Evolutionary conservation across 1,140 invertebrate genomes (phyloP).

Genomic region (Drosophila pseudoananassae): DNA sequence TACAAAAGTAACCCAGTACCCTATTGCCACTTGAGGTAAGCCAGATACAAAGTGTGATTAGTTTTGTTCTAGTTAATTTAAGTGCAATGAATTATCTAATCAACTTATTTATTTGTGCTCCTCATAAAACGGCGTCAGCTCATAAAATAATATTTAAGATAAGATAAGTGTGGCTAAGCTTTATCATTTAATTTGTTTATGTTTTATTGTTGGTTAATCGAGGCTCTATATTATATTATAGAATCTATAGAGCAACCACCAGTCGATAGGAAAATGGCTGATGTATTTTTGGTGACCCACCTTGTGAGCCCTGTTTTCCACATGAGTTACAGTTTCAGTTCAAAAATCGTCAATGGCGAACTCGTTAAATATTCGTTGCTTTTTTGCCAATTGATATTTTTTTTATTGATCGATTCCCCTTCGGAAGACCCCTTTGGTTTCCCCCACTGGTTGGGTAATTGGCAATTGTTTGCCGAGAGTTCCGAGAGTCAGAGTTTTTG

Average conservation of each 20-base stretch:
- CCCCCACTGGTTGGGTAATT: conserved; percentile 44
- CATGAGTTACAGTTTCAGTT: conserved; percentile 24
- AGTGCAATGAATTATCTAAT: conserved; percentile 1
- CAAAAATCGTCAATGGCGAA: conserved; percentile 23
- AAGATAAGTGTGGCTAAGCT: not conserved
- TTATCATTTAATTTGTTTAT: not conserved
- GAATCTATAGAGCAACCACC: not conserved
- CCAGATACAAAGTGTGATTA: not conserved
- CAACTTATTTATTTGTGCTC: conserved; percentile 2
- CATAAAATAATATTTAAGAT: not conserved
- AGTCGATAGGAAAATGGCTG: not conserved
- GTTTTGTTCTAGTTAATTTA: conserved; percentile 4
- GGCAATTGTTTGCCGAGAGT: conserved; percentile 58
- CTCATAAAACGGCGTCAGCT: not conserved
- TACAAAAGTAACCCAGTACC: not conserved
- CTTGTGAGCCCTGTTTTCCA: conserved; percentile 3
- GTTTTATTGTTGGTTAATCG: not conserved
- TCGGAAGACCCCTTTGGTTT: not conserved
- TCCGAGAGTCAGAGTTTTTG: conserved; percentile 38
- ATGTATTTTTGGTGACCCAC: conserved; percentile 6
- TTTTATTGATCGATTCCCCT: conserved; percentile 37
- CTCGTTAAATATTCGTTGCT: conserved; percentile 50
- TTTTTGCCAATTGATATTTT: conserved; percentile 43
- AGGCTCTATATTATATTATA: not conserved
- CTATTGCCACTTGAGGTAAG: conserved; percentile 2